Evolutionary conservation across 1,140 invertebrate genomes (phyloP).

Genomic region (Meloidogyne floridensis): DNA sequence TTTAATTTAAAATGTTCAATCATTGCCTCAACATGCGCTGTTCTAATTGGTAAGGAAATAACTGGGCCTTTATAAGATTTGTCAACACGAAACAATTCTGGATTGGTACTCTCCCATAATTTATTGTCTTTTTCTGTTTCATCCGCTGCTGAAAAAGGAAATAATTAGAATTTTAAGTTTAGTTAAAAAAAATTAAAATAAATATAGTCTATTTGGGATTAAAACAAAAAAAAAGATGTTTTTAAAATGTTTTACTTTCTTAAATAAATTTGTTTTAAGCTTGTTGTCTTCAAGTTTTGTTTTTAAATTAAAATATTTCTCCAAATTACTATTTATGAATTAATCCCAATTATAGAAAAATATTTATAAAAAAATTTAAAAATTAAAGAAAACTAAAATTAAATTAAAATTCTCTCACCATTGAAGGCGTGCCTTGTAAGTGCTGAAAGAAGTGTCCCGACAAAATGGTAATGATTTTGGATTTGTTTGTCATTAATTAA

Average conservation of each 20-base stretch:
- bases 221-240: too few species aligned
- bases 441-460: slow-evolving; percentile 26
- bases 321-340: too few species aligned
- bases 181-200: too few species aligned
- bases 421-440: slow-evolving; percentile 37
- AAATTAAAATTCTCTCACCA: slow-evolving; percentile 11
- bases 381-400: too few species aligned
- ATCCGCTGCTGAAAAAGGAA: slow-evolving; percentile 40
- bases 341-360: too few species aligned
- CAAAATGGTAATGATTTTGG: too few species aligned
- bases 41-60: slow-evolving; percentile 76
- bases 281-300: too few species aligned
- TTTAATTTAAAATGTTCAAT: slow-evolving; percentile 77
- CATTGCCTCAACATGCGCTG: slow-evolving; percentile 76
- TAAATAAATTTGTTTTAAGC: too few species aligned
- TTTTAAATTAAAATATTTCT: neutral
- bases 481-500: too few species aligned
- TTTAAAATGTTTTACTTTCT: too few species aligned
- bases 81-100: slow-evolving; percentile 67
- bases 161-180: neutral
- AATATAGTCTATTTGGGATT: too few species aligned
- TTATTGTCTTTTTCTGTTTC: slow-evolving; percentile 59
- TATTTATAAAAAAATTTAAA: too few species aligned
- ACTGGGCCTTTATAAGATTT: slow-evolving; percentile 75
- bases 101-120: slow-evolving; percentile 65